Conservation (phyloP, 2,888 invertebrate species). For the Folsomia manolachei region DNA sequence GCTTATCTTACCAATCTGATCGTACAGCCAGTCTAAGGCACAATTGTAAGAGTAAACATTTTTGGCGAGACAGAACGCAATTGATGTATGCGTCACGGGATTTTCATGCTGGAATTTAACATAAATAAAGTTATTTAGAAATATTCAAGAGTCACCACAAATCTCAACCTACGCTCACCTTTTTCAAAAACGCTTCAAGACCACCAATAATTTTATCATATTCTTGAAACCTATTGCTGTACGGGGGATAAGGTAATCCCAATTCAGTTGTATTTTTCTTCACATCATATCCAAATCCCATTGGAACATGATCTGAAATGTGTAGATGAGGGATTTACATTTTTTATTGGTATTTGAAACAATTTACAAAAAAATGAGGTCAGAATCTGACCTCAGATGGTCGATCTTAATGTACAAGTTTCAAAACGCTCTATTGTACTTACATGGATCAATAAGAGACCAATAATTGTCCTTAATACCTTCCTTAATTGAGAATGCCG, state of each 20-base stretch:
- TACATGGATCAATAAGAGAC: slow-evolving; percentile 27
- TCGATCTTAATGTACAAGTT: no score
- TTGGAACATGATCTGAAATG: neutral
- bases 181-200: neutral
- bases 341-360: no score
- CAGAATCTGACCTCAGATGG: no score
- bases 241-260: neutral
- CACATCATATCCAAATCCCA: neutral
- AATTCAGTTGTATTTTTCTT: neutral
- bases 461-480: slow-evolving; percentile 21
- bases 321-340: neutral
- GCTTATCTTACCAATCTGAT: neutral
- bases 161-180: slow-evolving; percentile 6
- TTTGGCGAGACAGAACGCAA: neutral
- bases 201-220: neutral
- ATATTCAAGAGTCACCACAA: neutral
- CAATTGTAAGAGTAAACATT: neutral
- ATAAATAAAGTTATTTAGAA: neutral
- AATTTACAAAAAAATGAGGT: no score
- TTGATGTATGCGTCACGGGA: neutral
- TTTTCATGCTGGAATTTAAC: neutral
- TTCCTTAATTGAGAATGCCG: slow-evolving; percentile 17
- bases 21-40: neutral
- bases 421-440: neutral
- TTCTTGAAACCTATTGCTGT: neutral